Conservation (phyloP, 2,113 vertebrate genomes). For the Lampris incognitus region DNA sequence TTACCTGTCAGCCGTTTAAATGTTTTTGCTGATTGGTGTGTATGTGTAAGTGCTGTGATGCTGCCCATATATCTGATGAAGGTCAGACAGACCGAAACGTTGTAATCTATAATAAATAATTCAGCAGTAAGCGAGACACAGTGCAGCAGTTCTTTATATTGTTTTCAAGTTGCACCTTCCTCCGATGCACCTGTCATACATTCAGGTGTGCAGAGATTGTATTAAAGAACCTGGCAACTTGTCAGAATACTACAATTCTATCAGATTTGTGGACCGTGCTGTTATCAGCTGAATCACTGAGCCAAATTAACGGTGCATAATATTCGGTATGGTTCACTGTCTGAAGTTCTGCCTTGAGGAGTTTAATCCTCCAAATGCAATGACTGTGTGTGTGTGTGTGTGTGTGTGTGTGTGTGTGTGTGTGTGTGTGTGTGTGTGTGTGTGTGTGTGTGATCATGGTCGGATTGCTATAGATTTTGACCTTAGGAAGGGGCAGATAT, state of each 20-base stretch:
- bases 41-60: too few species aligned
- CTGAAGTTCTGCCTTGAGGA: constrained; percentile 70
- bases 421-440: background rate
- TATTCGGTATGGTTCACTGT: constrained; percentile 62
- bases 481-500: constrained; percentile 57
- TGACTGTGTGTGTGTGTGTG: constrained; percentile 1
- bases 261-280: constrained; percentile 50
- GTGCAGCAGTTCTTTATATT: too few species aligned
- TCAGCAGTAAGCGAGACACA: too few species aligned
- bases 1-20: too few species aligned
- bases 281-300: constrained; percentile 74
- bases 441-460: constrained; percentile 46
- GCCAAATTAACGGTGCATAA: constrained; percentile 73
- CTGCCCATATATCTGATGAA: too few species aligned
- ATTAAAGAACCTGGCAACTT: constrained; percentile 19
- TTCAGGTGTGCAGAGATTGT: too few species aligned
- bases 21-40: too few species aligned
- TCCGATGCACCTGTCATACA: too few species aligned
- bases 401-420: constrained; percentile 16
- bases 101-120: too few species aligned
- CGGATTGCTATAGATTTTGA: constrained; percentile 72
- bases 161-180: too few species aligned
- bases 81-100: too few species aligned
- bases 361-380: constrained; percentile 55
- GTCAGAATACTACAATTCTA: constrained; percentile 53